phyloP scores from a whole-genome alignment of 2,888 invertebrate species.

The Aphidoletes aphidimyza region DNA sequence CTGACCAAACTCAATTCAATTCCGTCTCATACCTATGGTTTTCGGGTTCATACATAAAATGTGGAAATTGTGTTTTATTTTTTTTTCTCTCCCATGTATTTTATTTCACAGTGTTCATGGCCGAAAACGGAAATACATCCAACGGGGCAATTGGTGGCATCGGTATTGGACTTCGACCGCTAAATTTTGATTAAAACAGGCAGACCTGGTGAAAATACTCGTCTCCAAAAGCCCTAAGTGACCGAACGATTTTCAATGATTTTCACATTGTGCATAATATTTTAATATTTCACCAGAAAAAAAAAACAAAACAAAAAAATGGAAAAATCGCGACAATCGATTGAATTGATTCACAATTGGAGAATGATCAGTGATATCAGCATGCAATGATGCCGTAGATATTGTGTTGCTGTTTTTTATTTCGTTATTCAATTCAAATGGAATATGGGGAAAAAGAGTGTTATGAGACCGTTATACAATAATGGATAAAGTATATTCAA shows the following conservation, averaged over 20 bases:
- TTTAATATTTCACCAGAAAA: too few relatives aligned
- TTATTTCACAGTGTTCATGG: too few relatives aligned
- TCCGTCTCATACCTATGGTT: background rate
- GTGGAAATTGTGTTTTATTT: background rate
- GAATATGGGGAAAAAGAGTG: background rate
- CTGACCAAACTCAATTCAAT: slow-evolving; percentile 2
- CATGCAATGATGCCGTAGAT: background rate
- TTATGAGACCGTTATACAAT: background rate
- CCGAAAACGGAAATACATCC: too few relatives aligned
- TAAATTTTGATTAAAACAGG: too few relatives aligned
- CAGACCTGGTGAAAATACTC: too few relatives aligned
- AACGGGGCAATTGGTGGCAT: too few relatives aligned
- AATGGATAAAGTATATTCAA: background rate
- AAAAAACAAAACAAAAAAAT: too few relatives aligned
- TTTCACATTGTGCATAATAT: too few relatives aligned
- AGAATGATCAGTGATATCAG: background rate
- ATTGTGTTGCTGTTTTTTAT: background rate
- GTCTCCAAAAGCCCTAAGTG: too few relatives aligned
- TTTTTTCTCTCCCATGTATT: background rate
- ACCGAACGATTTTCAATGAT: too few relatives aligned
- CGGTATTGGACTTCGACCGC: too few relatives aligned
- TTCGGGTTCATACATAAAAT: background rate
- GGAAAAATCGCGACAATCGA: background rate
- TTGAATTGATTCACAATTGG: background rate
- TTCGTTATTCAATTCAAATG: background rate